phyloP scores from a whole-genome alignment of 1,140 invertebrate species.

The Drosophila malerkotliana region DNA sequence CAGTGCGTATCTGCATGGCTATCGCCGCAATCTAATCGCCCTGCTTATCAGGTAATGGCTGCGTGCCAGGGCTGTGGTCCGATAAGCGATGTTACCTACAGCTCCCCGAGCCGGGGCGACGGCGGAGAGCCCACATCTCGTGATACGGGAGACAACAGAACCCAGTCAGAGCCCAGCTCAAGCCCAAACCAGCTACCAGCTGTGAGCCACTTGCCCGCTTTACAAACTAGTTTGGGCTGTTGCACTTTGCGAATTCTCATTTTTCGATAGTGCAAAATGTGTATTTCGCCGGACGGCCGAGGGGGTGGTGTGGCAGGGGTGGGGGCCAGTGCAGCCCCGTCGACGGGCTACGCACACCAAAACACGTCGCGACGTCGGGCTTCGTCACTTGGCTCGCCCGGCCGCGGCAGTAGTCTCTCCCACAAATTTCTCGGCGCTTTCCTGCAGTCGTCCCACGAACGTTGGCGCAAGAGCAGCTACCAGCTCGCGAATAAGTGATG shows the following conservation, averaged over 20 bases:
- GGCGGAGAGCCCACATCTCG: conserved; percentile 11
- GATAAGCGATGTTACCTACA: conserved; percentile 33
- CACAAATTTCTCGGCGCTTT: conserved; percentile 61
- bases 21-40: conserved; percentile 37
- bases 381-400: conserved; percentile 32
- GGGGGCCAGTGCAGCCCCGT: neutral
- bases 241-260: conserved; percentile 44
- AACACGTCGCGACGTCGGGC: conserved; percentile 14
- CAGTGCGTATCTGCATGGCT: conserved; percentile 11
- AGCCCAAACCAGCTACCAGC: conserved; percentile 27
- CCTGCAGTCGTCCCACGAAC: conserved; percentile 64
- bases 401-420: conserved; percentile 39
- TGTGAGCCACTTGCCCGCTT: conserved; percentile 17
- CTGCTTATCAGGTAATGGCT: conserved; percentile 43
- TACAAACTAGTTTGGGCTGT: conserved; percentile 58
- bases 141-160: conserved; percentile 26
- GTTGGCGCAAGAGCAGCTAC: conserved; percentile 38
- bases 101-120: neutral
- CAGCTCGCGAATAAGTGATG: conserved; percentile 28
- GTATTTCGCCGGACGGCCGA: neutral
- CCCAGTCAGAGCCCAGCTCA: conserved; percentile 4
- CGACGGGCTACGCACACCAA: conserved; percentile 27
- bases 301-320: neutral
- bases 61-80: conserved; percentile 35
- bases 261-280: conserved; percentile 57